These are phyloP conservation scores for rabbit (Oryctolagus cuniculus) DNA, from an alignment of 2,113 vertebrate species.

Conservation along the genomic window DNA sequence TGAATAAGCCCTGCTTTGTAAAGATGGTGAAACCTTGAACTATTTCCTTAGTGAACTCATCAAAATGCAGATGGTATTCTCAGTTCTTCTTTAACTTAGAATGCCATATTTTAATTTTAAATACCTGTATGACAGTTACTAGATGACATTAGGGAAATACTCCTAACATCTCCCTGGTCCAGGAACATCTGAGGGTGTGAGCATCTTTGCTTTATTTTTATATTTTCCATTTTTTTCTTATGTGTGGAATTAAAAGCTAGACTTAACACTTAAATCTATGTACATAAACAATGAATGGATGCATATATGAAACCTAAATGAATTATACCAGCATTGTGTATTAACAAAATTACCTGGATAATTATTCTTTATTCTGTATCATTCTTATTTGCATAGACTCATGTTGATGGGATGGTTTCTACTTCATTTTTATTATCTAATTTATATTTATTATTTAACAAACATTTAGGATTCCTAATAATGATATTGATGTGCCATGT, in stretches of 20 bases:
- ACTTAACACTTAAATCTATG: neutral
- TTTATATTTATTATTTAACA: neutral
- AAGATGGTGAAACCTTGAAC: neutral
- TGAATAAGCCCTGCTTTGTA: neutral
- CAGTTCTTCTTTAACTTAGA: neutral
- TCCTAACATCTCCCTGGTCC: neutral
- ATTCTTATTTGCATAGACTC: neutral
- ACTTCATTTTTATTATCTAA: neutral
- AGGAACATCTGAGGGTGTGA: neutral
- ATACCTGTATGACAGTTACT: neutral
- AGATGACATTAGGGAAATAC: neutral
- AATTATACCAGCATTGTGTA: neutral
- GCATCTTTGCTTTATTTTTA: neutral
- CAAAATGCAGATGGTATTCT: neutral
- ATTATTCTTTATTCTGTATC: neutral
- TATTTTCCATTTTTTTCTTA: neutral
- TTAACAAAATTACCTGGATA: neutral
- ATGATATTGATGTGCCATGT: neutral
- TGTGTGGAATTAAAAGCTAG: neutral
- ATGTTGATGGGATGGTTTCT: neutral
- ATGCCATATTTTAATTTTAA: conserved; percentile 1
- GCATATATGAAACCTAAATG: neutral
- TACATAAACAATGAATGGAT: neutral
- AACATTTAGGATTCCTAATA: neutral
- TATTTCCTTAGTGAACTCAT: neutral